A percentile compares a stretch with the other conserved stretches of the same genome.
Evolutionary conservation across 2,888 invertebrate species (phyloP).

Genomic region (Archaeoteleia sp.): DNA sequence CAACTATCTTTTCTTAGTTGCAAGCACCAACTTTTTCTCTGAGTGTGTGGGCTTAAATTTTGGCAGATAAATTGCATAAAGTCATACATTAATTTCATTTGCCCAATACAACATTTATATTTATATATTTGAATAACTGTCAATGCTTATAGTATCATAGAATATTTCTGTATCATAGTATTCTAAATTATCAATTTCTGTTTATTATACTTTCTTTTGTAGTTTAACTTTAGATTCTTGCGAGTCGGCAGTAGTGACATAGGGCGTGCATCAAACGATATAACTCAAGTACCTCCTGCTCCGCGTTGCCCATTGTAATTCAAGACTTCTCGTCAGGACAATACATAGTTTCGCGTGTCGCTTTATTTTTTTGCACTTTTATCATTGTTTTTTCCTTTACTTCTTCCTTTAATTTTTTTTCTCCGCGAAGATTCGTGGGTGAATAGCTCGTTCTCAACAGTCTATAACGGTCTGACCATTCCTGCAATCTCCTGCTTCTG

Average conservation of each 20-base stretch:
- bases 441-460: constrained; percentile 54
- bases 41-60: too few species aligned
- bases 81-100: too few species aligned
- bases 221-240: constrained; percentile 26
- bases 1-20: too few species aligned
- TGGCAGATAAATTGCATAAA: too few species aligned
- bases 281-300: constrained; percentile 53
- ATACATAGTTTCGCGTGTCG: constrained; percentile 68
- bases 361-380: constrained; percentile 57
- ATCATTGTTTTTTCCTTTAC: not conserved
- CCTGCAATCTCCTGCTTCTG: constrained; percentile 56
- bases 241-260: constrained; percentile 36
- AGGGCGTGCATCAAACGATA: constrained; percentile 51
- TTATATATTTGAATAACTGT: too few species aligned
- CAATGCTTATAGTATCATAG: too few species aligned
- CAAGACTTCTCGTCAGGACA: constrained; percentile 66
- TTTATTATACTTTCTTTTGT: constrained; percentile 34
- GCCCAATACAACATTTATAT: too few species aligned
- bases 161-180: too few species aligned
- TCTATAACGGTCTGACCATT: constrained; percentile 55
- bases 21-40: too few species aligned
- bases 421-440: constrained; percentile 62
- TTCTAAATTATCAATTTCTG: constrained; percentile 17
- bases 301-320: constrained; percentile 62
- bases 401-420: not conserved